Evolutionary conservation across 2,797 vertebrate genomes (phyloP).

Genomic region (Loriculus beryllinus): DNA sequence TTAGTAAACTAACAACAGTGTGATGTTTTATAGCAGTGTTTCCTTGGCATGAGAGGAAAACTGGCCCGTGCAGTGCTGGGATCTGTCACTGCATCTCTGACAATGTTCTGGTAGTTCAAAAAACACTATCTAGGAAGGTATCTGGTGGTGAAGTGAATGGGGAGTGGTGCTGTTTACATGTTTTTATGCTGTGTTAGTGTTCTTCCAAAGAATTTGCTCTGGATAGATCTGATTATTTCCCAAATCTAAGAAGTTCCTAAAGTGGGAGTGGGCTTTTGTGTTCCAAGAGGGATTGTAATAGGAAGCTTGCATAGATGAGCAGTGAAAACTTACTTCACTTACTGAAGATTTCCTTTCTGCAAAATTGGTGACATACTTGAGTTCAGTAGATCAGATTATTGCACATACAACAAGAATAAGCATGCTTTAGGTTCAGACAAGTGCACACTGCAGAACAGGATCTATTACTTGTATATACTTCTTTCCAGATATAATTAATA

Average conservation of each 20-base stretch:
- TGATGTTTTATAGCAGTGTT: neutral
- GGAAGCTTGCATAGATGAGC: neutral
- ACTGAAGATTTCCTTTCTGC: neutral
- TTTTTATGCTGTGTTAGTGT: neutral
- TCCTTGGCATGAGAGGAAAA: neutral
- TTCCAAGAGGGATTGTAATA: neutral
- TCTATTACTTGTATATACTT: neutral
- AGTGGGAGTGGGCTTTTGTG: neutral
- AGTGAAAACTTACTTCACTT: neutral
- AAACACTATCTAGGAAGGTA: neutral
- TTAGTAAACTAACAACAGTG: neutral
- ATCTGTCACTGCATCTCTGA: neutral
- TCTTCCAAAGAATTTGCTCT: neutral
- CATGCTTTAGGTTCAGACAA: neutral
- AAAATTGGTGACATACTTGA: neutral
- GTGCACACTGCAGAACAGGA: accelerated
- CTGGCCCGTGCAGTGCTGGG: neutral
- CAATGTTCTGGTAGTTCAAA: neutral
- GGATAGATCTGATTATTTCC: neutral
- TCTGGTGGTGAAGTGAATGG: neutral
- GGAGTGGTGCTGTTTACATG: neutral
- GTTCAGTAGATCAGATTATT: neutral
- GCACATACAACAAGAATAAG: neutral
- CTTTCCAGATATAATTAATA: neutral
- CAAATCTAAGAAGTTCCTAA: neutral